Evolutionary conservation across 2,888 invertebrate species (phyloP), one percentile per base, ranked within the genome.

Genomic region (Latrodectus elegans): DNA sequence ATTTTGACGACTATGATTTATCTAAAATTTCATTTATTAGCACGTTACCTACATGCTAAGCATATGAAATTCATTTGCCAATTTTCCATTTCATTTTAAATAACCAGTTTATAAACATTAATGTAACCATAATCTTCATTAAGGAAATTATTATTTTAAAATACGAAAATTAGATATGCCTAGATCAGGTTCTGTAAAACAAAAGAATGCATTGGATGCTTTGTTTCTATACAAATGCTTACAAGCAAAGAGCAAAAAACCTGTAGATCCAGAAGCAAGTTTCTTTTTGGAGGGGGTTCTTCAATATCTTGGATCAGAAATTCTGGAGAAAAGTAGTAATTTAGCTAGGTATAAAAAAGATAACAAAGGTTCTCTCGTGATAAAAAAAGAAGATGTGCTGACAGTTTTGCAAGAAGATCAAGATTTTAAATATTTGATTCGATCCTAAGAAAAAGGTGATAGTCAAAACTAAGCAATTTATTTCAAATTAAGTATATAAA

Each of bases 251-350:
- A 68, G 22, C 22, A 26, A 53, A 22, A 52, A 53, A 51, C 65
- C 11, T 9, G 77, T 78, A 6, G 68, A 78, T 52, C 77, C 77
- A 4, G 22, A 15, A 4, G 77, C 77, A n/a, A 68, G 68, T 26
- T 52, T 78, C 12, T 38, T 78, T 22, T 26, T 78, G 55, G 77
- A 78, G 53, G 77, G 77, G 22, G 68, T 68, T 22, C 26, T 78
- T 11, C 77, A 78, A 9, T 78, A 78, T 12, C 77, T 78, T 17
- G 77, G 68, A 12, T 65, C 77, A 14, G 77, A 78, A 26, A 4
- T 78, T 14, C 9, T 78, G 51, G 77, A 78, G 53, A 9, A 51
- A 65, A 68, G 77, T 22, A 52, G 68, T 53, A 17, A 51, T 2
- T 52, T 14, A 9, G 77, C 68, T 8, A 17, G 14, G 22, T 0